These are phyloP conservation scores for Gallinago jamesoni DNA, from an alignment of 2,113 vertebrate genomes.

Conservation along the genomic window DNA sequence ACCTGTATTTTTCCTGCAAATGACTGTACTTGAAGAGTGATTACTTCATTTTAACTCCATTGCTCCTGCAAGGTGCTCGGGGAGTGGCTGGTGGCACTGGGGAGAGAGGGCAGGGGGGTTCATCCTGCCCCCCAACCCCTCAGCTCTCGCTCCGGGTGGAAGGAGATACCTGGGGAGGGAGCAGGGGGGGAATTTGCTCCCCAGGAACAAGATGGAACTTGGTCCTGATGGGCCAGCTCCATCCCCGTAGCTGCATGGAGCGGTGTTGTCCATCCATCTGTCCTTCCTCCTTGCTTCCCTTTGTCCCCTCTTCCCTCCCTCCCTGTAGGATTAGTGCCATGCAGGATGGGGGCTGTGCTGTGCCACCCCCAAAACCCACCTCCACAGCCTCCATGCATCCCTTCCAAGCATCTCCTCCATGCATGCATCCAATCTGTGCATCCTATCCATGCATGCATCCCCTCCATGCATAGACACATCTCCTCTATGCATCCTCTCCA, in stretches of 20 bases:
- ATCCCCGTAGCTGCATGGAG: background rate
- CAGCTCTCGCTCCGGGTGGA: background rate
- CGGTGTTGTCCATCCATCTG: fast-evolving
- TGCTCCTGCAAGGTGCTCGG: background rate
- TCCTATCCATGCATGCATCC: too few relatives aligned
- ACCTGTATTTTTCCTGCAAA: conserved; percentile 48
- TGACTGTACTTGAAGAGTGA: conserved; percentile 36
- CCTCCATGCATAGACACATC: too few relatives aligned
- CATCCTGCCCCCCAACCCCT: background rate
- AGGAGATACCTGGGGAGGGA: background rate
- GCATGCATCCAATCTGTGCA: too few relatives aligned
- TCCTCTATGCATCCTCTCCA: too few relatives aligned
- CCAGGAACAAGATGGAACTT: background rate
- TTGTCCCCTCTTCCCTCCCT: background rate
- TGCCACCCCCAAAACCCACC: background rate
- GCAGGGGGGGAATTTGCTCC: background rate
- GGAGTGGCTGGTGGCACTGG: background rate
- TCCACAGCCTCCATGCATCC: background rate
- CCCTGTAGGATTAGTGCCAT: background rate
- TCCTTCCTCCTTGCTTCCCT: background rate
- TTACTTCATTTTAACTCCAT: conserved; percentile 59
- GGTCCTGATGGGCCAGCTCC: background rate
- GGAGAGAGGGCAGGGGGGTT: background rate
- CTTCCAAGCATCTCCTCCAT: background rate
- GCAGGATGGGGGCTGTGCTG: background rate